A percentile compares a stretch with the other conserved stretches of the same genome.
Evolutionary conservation across 2,797 vertebrate species (phyloP).

Genomic region (Acanthopagrus latus): DNA sequence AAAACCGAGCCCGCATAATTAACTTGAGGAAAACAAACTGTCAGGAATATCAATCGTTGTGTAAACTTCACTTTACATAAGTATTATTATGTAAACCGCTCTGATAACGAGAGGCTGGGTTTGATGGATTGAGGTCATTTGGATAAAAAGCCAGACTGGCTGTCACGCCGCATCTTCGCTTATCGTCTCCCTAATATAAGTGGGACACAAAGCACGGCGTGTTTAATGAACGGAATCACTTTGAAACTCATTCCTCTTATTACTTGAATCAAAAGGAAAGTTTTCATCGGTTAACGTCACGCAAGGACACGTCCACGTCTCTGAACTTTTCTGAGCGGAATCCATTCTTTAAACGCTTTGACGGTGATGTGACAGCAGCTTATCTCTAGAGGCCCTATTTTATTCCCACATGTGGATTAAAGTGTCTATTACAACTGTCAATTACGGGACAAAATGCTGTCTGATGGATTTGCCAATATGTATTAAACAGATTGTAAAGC

Average conservation of each 20-base stretch:
- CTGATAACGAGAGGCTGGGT: slow-evolving; percentile 39
- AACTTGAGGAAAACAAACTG: slow-evolving; percentile 43
- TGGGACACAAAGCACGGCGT: slow-evolving; percentile 23
- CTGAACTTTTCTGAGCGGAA: neutral
- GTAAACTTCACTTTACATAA: slow-evolving; percentile 31
- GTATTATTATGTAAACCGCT: slow-evolving; percentile 50
- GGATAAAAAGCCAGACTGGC: slow-evolving; percentile 49
- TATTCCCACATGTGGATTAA: slow-evolving; percentile 23
- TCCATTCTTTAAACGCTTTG: neutral
- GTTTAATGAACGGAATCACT: slow-evolving; percentile 38
- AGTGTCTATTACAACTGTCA: slow-evolving; percentile 44
- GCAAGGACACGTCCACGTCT: slow-evolving; percentile 6
- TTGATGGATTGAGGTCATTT: slow-evolving; percentile 69
- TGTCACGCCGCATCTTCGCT: slow-evolving; percentile 38
- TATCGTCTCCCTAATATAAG: slow-evolving; percentile 26
- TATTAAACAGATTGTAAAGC: slow-evolving; percentile 54
- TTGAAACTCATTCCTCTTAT: slow-evolving; percentile 9
- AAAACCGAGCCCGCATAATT: slow-evolving; percentile 45
- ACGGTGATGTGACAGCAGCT: slow-evolving; percentile 15
- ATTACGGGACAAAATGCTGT: slow-evolving; percentile 31
- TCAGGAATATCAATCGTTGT: slow-evolving; percentile 45
- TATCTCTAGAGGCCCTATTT: slow-evolving; percentile 28
- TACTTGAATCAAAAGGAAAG: slow-evolving; percentile 16
- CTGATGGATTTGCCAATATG: slow-evolving; percentile 60
- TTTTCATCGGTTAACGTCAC: neutral